Percentiles rank a stretch among this genome's conserved stretches.
Evolutionary conservation across 2,797 vertebrate genomes (phyloP).

Genomic region (Onychomys torridus): DNA sequence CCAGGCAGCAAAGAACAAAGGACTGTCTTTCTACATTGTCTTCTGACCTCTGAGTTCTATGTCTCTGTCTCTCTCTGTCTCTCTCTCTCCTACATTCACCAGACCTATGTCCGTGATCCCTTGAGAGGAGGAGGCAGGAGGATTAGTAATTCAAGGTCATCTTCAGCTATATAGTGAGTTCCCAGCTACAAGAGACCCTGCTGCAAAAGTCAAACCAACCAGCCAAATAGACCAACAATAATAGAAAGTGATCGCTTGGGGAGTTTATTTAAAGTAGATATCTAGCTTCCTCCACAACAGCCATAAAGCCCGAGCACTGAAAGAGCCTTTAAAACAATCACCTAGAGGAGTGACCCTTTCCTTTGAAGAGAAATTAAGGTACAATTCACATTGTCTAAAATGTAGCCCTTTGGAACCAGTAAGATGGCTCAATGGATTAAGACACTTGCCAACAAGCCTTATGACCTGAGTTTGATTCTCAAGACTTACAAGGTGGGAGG

Average conservation of each 20-base stretch:
- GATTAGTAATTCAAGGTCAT: not conserved
- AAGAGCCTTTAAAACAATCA: not conserved
- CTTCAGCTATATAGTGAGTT: not conserved
- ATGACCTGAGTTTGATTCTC: not conserved
- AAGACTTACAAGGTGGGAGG: not conserved
- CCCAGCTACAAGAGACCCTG: not conserved
- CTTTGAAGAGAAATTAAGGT: not conserved
- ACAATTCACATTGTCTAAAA: not conserved
- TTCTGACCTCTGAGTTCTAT: not conserved
- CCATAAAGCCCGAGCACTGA: not conserved
- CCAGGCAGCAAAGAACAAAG: not conserved
- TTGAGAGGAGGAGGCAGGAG: not conserved
- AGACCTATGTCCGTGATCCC: not conserved
- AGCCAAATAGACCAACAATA: not conserved
- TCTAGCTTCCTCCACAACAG: not conserved
- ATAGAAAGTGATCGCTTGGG: not conserved
- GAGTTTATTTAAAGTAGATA: not conserved
- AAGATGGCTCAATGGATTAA: not conserved
- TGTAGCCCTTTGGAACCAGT: not conserved
- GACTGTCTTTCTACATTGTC: too few species aligned
- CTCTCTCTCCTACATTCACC: too few species aligned
- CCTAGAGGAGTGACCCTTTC: not conserved
- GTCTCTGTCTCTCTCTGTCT: too few species aligned
- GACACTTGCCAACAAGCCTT: not conserved
- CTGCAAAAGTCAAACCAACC: not conserved